Evolutionary conservation across 2,888 invertebrate genomes (phyloP).

Genomic region (Acronicta aceris): DNA sequence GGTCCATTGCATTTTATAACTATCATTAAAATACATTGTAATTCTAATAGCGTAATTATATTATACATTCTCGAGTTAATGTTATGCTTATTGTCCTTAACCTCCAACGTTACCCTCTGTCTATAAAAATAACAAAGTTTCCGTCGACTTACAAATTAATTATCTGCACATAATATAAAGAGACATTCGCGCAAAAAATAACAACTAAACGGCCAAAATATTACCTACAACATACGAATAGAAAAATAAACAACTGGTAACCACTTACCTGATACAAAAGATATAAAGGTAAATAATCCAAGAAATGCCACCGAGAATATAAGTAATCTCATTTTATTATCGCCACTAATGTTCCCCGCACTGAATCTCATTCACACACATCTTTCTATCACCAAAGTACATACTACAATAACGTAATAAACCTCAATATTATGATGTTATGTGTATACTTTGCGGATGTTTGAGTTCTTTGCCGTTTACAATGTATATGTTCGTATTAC

Average conservation of each 20-base stretch:
- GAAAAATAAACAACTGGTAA: slow-evolving; percentile 19
- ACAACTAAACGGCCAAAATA: neutral
- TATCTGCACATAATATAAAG: neutral
- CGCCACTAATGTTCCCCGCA: neutral
- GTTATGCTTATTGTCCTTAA: neutral
- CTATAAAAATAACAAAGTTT: neutral
- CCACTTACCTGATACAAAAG: slow-evolving; percentile 36
- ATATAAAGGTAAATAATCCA: slow-evolving; percentile 35
- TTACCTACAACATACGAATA: neutral
- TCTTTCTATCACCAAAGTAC: slow-evolving; percentile 26
- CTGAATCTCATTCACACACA: slow-evolving; percentile 22
- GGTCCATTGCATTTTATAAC: neutral
- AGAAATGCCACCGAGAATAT: slow-evolving; percentile 22
- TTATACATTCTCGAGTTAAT: neutral
- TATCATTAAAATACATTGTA: neutral
- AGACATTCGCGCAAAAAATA: neutral
- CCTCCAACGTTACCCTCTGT: neutral
- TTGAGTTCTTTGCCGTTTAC: slow-evolving; percentile 7
- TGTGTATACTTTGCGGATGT: slow-evolving; percentile 34
- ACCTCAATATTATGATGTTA: slow-evolving; percentile 4
- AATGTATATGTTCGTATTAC: neutral
- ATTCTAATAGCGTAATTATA: neutral
- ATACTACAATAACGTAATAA: slow-evolving; percentile 29
- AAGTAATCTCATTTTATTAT: slow-evolving; percentile 27
- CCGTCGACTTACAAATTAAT: neutral